These are phyloP conservation scores for Pterophyllum scalare DNA, from an alignment of 2,113 vertebrate genomes.

Conservation along the genomic window DNA sequence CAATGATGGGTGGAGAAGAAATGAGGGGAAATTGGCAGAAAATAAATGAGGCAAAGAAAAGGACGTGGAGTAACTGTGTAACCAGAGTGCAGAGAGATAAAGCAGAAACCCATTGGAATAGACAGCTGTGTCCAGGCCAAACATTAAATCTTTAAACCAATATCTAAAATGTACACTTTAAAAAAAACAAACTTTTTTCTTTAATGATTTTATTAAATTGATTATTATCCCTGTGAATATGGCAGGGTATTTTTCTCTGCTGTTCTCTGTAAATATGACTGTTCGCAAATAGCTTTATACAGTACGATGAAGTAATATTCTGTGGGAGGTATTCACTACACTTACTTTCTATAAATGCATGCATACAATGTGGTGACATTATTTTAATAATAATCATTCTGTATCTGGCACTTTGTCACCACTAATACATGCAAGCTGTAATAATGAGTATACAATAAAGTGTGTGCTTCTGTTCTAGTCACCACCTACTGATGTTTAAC, in stretches of 20 bases:
- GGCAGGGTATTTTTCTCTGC: not conserved
- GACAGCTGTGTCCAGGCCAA: not conserved
- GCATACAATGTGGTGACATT: not conserved
- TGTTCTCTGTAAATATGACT: not conserved
- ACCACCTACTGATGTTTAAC: not conserved
- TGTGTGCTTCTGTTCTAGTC: not conserved
- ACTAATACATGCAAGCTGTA: not conserved
- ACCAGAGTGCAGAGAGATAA: not conserved
- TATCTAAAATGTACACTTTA: not conserved
- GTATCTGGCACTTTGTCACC: conserved; percentile 1
- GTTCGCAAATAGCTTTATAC: not conserved
- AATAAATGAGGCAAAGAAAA: not conserved
- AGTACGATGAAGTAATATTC: not conserved
- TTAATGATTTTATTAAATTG: too few species aligned
- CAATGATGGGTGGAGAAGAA: not conserved
- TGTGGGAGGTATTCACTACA: not conserved
- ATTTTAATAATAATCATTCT: conserved; percentile 1
- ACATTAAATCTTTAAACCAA: not conserved
- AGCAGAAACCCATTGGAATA: not conserved
- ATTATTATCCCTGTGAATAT: too few species aligned
- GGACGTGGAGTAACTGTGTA: not conserved
- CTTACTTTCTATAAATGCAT: not conserved
- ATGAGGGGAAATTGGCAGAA: not conserved
- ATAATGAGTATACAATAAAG: not conserved
- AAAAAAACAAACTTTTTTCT: too few species aligned